Evolutionary conservation across 1,140 invertebrate species (phyloP).

Genomic region (Caenorhabditis latens): DNA sequence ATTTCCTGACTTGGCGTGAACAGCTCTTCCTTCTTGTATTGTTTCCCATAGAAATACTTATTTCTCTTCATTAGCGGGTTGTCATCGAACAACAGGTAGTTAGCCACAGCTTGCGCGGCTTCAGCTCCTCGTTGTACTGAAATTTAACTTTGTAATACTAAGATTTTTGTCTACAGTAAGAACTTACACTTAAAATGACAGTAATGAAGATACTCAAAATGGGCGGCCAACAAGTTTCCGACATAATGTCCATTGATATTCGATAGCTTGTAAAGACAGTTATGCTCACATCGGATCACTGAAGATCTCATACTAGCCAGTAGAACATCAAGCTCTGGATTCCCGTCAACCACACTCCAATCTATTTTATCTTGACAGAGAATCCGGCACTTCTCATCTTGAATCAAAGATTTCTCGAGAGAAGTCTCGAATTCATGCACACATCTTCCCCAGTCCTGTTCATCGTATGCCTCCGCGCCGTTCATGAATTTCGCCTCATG

Average conservation of each 20-base stretch:
- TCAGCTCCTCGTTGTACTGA: constrained; percentile 53
- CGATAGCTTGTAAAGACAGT: constrained; percentile 39
- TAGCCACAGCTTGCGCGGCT: constrained; percentile 48
- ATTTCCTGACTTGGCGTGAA: constrained; percentile 69
- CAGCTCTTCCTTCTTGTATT: constrained; percentile 65
- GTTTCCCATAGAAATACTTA: constrained; percentile 69
- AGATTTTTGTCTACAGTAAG: too few species aligned
- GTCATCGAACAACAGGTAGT: constrained; percentile 57
- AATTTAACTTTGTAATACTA: not conserved
- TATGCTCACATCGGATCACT: constrained; percentile 49
- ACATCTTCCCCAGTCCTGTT: constrained; percentile 56
- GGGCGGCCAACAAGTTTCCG: constrained; percentile 43
- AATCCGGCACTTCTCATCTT: constrained; percentile 56
- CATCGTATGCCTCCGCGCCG: constrained; percentile 46
- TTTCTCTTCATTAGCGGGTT: constrained; percentile 66
- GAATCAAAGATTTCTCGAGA: constrained; percentile 43
- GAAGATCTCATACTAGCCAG: constrained; percentile 49
- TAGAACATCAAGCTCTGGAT: constrained; percentile 52
- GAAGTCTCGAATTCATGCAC: constrained; percentile 48
- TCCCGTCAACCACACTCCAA: constrained; percentile 58
- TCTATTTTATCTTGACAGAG: constrained; percentile 58
- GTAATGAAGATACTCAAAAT: constrained; percentile 59
- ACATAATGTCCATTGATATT: constrained; percentile 57
- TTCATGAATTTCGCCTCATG: constrained; percentile 55
- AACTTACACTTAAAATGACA: constrained; percentile 58